Conservation (phyloP, 2,797 vertebrate genomes). For the Linurgus olivaceus region DNA sequence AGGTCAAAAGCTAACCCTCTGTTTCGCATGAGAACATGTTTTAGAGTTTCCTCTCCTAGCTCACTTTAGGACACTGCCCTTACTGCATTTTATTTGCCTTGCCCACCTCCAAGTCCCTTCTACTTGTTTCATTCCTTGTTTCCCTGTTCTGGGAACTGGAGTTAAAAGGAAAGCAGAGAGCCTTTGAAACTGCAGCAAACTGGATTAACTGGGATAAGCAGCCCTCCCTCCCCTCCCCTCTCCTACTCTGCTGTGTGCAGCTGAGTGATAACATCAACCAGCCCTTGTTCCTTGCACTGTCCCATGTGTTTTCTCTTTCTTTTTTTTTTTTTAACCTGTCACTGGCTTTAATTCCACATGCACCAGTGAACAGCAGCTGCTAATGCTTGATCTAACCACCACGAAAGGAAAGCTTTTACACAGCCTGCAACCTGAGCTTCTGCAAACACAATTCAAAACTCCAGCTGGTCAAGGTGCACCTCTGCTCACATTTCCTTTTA, state of each 20-base stretch:
- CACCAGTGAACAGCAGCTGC: conserved; percentile 16
- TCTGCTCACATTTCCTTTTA: conserved; percentile 30
- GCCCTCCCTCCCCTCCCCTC: not conserved
- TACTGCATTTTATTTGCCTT: conserved; percentile 27
- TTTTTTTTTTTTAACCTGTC: not conserved
- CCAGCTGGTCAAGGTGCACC: conserved; percentile 48
- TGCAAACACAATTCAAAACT: conserved; percentile 21
- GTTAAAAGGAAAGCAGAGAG: conserved; percentile 1
- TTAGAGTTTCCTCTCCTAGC: not conserved
- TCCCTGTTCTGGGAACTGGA: conserved; percentile 11
- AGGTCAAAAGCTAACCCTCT: not conserved
- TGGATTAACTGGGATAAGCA: not conserved
- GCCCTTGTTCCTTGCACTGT: not conserved
- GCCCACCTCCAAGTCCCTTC: not conserved
- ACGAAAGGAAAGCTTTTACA: conserved; percentile 4
- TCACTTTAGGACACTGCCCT: not conserved
- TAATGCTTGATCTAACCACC: not conserved
- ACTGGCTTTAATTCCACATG: conserved; percentile 34
- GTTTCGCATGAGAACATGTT: conserved; percentile 1
- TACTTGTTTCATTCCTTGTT: conserved; percentile 45
- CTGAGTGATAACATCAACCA: not conserved
- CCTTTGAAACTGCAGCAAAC: not conserved
- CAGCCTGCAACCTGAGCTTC: conserved; percentile 50
- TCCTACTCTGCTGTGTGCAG: not conserved
- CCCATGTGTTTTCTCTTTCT: not conserved